A percentile compares a stretch with the other conserved stretches of the same genome.
phyloP scores from a whole-genome alignment of 2,797 vertebrate species.

The Bothrops alternatus region DNA sequence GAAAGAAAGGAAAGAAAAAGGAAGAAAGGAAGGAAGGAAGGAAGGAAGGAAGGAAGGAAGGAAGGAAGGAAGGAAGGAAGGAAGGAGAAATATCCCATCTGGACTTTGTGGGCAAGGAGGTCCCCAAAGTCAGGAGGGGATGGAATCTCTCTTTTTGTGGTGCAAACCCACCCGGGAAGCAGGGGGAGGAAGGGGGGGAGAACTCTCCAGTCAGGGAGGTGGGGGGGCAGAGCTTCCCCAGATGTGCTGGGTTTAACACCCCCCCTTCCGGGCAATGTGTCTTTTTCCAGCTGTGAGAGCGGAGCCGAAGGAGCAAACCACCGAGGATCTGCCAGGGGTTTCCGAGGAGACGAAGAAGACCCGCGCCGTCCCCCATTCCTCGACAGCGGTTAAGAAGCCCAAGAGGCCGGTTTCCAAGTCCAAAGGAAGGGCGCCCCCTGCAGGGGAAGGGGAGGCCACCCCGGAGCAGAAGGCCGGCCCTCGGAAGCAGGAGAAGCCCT shows the following conservation, averaged over 20 bases:
- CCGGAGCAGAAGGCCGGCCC: slow-evolving; percentile 42
- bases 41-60: no score
- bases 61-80: no score
- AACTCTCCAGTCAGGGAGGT: no score
- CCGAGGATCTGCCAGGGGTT: accelerated
- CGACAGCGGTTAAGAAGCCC: not conserved
- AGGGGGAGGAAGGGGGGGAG: not conserved
- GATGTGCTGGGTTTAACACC: not conserved
- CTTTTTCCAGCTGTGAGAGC: not conserved
- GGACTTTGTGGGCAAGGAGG: not conserved
- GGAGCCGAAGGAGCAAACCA: not conserved
- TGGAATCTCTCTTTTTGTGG: not conserved
- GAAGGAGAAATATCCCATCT: not conserved
- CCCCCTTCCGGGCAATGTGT: not conserved
- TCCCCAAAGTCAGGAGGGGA: not conserved
- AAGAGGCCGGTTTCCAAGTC: not conserved
- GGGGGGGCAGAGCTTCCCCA: not conserved
- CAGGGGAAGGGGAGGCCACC: not conserved
- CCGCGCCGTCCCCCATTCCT: not conserved
- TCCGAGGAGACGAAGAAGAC: not conserved
- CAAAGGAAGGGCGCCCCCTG: not conserved
- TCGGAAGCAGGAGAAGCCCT: slow-evolving; percentile 61
- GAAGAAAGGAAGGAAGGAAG: no score
- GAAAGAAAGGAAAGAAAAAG: no score
- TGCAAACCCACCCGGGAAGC: not conserved